These are phyloP conservation scores for Lottia gigantea DNA, from an alignment of 2,888 invertebrate genomes.

Conservation along the genomic window DNA sequence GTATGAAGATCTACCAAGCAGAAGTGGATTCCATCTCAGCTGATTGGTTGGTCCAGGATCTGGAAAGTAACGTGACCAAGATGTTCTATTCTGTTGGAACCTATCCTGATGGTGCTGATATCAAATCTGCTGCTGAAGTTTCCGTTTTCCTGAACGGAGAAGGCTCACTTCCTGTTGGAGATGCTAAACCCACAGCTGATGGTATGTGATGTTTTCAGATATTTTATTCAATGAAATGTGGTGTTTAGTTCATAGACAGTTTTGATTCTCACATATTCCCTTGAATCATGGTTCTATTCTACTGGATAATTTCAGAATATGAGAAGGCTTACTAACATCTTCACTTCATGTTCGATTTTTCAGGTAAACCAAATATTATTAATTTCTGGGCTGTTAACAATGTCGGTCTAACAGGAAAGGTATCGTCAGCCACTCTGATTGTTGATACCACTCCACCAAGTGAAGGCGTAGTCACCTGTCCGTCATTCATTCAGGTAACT, in stretches of 20 bases:
- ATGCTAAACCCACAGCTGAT: constrained; percentile 18
- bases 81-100: constrained; percentile 32
- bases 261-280: too few species aligned
- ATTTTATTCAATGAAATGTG: too few species aligned
- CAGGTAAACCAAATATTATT: constrained; percentile 35
- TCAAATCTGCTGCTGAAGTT: constrained; percentile 7
- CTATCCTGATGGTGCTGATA: constrained; percentile 31
- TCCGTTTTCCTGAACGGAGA: constrained; percentile 15
- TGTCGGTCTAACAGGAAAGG: constrained; percentile 26
- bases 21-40: constrained; percentile 29
- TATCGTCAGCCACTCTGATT: constrained; percentile 28
- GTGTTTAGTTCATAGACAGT: too few species aligned
- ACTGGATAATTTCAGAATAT: background rate
- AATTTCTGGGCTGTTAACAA: constrained; percentile 29
- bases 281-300: too few species aligned
- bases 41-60: constrained; percentile 26
- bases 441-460: constrained; percentile 30
- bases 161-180: constrained; percentile 20
- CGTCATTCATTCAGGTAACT: constrained; percentile 31
- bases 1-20: constrained; percentile 19
- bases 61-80: constrained; percentile 21
- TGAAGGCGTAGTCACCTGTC: constrained; percentile 28
- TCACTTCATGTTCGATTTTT: background rate
- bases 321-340: background rate
- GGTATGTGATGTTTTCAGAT: constrained; percentile 23